These are phyloP conservation scores for Gallinago undulata DNA, from an alignment of 2,113 vertebrate species.

Conservation along the genomic window DNA sequence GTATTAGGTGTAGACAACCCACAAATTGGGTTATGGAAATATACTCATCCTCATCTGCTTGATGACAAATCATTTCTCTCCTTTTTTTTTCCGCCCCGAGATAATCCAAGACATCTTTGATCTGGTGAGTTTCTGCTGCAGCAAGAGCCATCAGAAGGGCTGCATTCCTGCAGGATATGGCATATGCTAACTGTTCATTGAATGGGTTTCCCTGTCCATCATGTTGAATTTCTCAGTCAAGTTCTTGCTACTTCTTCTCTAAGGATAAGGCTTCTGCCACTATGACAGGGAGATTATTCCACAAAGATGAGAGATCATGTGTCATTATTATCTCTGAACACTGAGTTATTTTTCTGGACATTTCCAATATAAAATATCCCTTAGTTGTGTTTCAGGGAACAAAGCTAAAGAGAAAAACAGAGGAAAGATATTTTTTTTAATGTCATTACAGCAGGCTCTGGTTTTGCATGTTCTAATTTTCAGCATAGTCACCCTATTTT, in stretches of 20 bases:
- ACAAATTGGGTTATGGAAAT: not conserved
- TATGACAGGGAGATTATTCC: conserved; percentile 20
- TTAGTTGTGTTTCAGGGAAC: not conserved
- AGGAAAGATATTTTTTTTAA: not conserved
- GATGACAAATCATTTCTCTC: not conserved
- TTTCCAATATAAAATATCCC: not conserved
- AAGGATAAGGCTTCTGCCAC: conserved; percentile 14
- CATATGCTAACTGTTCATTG: conserved; percentile 61
- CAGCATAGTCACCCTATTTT: not conserved
- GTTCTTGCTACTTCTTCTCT: conserved; percentile 20
- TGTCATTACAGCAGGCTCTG: not conserved
- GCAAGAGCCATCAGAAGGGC: conserved; percentile 1
- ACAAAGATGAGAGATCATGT: not conserved
- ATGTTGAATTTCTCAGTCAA: conserved; percentile 41
- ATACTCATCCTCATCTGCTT: not conserved
- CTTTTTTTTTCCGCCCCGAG: not conserved
- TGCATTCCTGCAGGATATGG: conserved; percentile 50
- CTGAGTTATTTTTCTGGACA: not conserved
- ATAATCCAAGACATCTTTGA: not conserved
- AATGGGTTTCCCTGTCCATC: conserved; percentile 62
- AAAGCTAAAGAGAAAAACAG: not conserved
- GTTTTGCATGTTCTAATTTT: not conserved
- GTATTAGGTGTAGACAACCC: not conserved
- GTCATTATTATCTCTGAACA: not conserved
- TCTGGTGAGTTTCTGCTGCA: not conserved